These are phyloP conservation scores for Periplaneta americana DNA, from an alignment of 1,140 invertebrate genomes.

Conservation along the genomic window DNA sequence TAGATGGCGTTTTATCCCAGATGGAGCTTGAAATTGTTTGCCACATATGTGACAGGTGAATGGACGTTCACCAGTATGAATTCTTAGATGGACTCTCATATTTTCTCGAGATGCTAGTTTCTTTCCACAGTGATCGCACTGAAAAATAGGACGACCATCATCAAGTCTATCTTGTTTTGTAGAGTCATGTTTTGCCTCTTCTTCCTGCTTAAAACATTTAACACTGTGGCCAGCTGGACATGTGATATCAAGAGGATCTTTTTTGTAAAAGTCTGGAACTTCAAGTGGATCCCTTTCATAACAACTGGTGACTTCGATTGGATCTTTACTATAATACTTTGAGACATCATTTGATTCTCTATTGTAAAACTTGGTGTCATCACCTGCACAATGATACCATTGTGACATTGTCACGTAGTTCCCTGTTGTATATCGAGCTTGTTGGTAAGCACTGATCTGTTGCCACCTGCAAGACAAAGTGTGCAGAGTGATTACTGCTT, in stretches of 20 bases:
- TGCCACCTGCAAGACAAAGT: conserved; percentile 14
- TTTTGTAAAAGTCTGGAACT: no score
- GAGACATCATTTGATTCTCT: background rate
- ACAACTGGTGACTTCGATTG: no score
- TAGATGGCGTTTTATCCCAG: conserved; percentile 56
- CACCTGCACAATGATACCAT: background rate
- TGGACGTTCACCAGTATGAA: conserved; percentile 35
- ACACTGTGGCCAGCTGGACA: background rate
- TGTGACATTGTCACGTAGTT: background rate
- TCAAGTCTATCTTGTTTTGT: background rate
- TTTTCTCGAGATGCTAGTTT: conserved; percentile 40
- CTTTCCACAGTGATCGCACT: conserved; percentile 43
- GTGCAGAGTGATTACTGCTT: background rate
- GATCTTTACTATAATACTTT: no score
- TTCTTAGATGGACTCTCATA: conserved; percentile 54
- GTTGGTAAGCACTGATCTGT: background rate
- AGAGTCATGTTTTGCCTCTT: background rate
- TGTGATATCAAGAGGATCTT: background rate
- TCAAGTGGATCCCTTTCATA: no score
- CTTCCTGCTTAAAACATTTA: background rate
- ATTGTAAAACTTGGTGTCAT: background rate
- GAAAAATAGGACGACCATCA: conserved; percentile 25
- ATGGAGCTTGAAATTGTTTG: conserved; percentile 55
- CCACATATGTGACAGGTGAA: conserved; percentile 34
- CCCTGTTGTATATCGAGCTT: background rate